A percentile compares a stretch with the other conserved stretches of the same genome.
These are phyloP conservation scores for Bembecia ichneumoniformis DNA, from an alignment of 2,888 invertebrate genomes.

Conservation along the genomic window DNA sequence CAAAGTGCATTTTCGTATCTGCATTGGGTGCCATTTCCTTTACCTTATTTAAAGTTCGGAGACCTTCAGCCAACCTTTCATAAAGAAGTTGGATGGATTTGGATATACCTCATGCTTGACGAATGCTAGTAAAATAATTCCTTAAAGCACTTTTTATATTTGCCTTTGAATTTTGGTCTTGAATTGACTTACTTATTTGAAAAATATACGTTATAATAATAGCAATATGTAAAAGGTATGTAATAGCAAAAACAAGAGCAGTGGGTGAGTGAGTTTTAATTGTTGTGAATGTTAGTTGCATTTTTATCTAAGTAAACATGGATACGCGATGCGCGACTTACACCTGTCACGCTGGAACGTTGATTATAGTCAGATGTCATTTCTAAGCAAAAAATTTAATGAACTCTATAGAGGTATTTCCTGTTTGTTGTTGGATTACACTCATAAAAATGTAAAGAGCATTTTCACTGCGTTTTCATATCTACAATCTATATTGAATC, in stretches of 20 bases:
- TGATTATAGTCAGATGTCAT: neutral
- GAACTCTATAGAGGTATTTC: neutral
- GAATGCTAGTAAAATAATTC: too few species aligned
- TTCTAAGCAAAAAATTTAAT: neutral
- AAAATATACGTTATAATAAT: neutral
- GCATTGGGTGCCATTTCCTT: too few species aligned
- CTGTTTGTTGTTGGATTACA: neutral
- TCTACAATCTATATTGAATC: too few species aligned
- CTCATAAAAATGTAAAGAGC: too few species aligned
- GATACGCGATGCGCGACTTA: neutral
- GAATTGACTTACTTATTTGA: too few species aligned
- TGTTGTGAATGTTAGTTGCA: neutral
- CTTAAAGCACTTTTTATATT: too few species aligned
- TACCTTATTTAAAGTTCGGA: too few species aligned
- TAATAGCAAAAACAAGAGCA: neutral
- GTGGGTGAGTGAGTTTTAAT: neutral
- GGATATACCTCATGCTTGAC: too few species aligned
- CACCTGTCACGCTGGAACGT: neutral
- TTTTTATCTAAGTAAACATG: neutral
- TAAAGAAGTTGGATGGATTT: neutral
- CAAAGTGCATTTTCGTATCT: too few species aligned
- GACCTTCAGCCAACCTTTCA: too few species aligned
- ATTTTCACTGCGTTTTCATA: too few species aligned
- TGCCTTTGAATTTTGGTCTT: too few species aligned
- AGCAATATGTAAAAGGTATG: neutral